A percentile compares a stretch with the other conserved stretches of the same genome.
Evolutionary conservation across 2,888 invertebrate genomes (phyloP).

Genomic region (Meiosimyza decipiens): DNA sequence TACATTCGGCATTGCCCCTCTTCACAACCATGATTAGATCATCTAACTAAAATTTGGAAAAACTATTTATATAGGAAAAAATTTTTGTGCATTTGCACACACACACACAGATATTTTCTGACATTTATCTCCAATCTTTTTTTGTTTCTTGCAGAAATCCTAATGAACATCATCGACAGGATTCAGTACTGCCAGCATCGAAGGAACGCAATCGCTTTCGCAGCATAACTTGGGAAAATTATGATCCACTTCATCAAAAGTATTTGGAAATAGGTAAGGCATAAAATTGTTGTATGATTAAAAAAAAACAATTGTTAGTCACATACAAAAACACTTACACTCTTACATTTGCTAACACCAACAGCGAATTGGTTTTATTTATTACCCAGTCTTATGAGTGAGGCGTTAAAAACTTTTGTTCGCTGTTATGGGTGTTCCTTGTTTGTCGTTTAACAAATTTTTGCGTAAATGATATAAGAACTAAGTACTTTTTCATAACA

Average conservation of each 20-base stretch:
- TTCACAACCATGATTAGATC: no score
- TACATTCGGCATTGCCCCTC: no score
- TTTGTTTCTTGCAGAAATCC: conserved; percentile 74
- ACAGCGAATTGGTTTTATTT: background rate
- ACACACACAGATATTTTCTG: background rate
- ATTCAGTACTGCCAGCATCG: conserved; percentile 80
- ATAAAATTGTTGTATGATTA: conserved; percentile 2
- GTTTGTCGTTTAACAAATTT: background rate
- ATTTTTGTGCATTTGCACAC: no score
- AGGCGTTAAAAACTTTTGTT: background rate
- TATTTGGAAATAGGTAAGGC: conserved; percentile 89
- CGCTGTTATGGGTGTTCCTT: background rate
- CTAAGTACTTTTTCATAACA: background rate
- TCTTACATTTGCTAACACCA: background rate
- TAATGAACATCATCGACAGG: conserved; percentile 84
- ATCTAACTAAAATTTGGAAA: no score
- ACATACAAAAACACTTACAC: conserved; percentile 5
- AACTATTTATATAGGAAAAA: no score
- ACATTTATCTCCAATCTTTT: background rate
- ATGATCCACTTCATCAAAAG: conserved; percentile 92
- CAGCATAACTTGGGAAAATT: conserved; percentile 89
- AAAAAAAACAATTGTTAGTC: conserved; percentile 19
- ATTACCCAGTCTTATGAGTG: background rate
- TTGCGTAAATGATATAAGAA: conserved; percentile 26
- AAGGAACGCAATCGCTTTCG: conserved; percentile 87